These are phyloP conservation scores for Saccostrea glomerata DNA, from an alignment of 1,140 invertebrate genomes.

Conservation along the genomic window DNA sequence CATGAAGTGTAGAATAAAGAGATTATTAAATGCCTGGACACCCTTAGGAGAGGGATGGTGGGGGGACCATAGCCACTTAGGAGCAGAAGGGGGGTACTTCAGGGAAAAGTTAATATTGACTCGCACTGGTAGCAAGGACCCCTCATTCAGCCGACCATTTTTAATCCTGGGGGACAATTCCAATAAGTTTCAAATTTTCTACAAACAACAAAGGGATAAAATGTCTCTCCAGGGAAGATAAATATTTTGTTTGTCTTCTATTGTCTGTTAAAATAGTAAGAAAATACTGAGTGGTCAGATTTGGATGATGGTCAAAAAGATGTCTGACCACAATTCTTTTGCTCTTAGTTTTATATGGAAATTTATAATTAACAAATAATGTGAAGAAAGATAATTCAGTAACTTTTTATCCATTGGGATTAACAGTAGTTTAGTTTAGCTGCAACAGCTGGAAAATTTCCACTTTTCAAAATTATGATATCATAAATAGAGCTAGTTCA, in stretches of 20 bases:
- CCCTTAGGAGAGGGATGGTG: not conserved
- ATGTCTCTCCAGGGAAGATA: not conserved
- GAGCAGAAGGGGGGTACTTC: not conserved
- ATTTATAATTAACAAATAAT: not conserved
- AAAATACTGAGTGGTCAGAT: slow-evolving; percentile 25
- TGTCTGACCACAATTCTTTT: not conserved
- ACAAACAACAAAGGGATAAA: not conserved
- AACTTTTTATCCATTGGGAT: not conserved
- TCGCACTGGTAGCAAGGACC: not conserved
- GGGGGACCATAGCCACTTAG: not conserved
- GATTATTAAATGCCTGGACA: slow-evolving; percentile 12
- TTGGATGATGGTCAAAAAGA: slow-evolving; percentile 33
- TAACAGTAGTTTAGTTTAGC: not conserved
- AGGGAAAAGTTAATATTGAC: slow-evolving; percentile 4
- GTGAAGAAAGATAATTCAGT: not conserved
- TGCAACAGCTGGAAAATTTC: not conserved
- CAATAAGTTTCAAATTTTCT: slow-evolving; percentile 18
- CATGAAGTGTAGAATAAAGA: slow-evolving; percentile 8
- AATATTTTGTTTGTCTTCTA: slow-evolving; percentile 7
- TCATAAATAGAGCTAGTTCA: not conserved
- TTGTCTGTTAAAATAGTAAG: slow-evolving; percentile 14
- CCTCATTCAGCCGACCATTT: not conserved
- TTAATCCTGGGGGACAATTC: not conserved
- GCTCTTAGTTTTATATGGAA: not conserved
- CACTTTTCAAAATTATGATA: not conserved